phyloP scores from a whole-genome alignment of 2,888 invertebrate genomes.

The Scaptomyza parva region DNA sequence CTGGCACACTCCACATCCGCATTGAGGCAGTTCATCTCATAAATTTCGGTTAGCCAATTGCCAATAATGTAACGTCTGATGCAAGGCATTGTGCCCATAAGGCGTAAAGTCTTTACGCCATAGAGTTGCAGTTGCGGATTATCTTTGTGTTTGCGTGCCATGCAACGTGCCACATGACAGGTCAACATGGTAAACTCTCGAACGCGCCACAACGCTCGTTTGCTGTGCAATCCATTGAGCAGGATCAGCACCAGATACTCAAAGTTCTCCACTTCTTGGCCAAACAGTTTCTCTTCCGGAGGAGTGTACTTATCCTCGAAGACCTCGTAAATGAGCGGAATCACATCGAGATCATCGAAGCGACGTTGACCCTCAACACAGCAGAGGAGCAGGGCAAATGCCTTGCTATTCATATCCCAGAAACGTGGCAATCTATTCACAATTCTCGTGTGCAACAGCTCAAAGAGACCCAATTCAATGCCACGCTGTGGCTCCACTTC shows the following conservation, averaged over 20 bases:
- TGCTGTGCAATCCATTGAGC: conserved; percentile 76
- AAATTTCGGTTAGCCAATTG: conserved; percentile 68
- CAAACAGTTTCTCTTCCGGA: background rate
- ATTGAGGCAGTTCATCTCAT: conserved; percentile 58
- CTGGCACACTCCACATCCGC: conserved; percentile 64
- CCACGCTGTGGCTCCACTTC: conserved; percentile 72
- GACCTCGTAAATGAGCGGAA: conserved; percentile 68
- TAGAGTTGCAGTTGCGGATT: conserved; percentile 77
- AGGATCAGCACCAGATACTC: conserved; percentile 74
- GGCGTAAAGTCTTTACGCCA: conserved; percentile 77
- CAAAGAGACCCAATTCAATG: conserved; percentile 79
- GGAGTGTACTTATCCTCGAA: conserved; percentile 37
- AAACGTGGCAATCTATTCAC: conserved; percentile 48
- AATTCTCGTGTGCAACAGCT: conserved; percentile 74
- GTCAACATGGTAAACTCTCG: conserved; percentile 78
- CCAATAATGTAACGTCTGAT: conserved; percentile 77
- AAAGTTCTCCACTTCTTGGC: conserved; percentile 44
- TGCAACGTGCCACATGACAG: conserved; percentile 65
- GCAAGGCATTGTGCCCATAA: conserved; percentile 81
- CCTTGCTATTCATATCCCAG: conserved; percentile 78
- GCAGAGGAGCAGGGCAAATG: conserved; percentile 80
- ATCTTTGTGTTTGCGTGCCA: conserved; percentile 12
- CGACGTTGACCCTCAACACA: conserved; percentile 75
- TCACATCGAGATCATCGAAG: conserved; percentile 73
- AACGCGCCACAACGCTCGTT: conserved; percentile 76